Evolutionary conservation across 2,888 invertebrate species (phyloP).

Genomic region (Melieria picta): DNA sequence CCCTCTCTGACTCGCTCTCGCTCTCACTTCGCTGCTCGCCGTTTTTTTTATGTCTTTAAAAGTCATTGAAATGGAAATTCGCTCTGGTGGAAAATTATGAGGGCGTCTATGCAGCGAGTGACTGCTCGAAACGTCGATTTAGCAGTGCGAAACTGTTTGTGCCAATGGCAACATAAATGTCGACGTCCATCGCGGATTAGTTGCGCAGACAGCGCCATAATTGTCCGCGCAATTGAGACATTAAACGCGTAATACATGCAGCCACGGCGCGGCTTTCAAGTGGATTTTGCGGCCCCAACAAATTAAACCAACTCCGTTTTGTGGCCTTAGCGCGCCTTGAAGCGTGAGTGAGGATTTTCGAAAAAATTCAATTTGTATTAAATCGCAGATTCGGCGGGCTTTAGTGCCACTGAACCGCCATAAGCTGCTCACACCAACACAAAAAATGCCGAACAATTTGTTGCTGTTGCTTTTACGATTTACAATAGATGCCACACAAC

Average conservation of each 20-base stretch:
- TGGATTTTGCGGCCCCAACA: background rate
- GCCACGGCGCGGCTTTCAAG: too few relatives aligned
- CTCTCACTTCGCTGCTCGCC: background rate
- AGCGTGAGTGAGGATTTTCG: constrained; percentile 12
- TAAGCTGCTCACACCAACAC: background rate
- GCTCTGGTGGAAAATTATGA: background rate
- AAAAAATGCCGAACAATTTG: background rate
- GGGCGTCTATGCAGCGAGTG: background rate
- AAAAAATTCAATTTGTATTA: constrained; percentile 26
- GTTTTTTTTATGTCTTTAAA: constrained; percentile 16
- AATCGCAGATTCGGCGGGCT: constrained; percentile 18
- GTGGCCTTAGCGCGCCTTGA: background rate
- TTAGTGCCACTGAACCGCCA: constrained; percentile 10
- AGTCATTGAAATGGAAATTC: constrained; percentile 20
- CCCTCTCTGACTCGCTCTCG: background rate
- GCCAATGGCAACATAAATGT: too few relatives aligned
- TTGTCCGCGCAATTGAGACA: too few relatives aligned
- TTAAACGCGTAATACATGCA: too few relatives aligned
- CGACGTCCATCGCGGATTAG: too few relatives aligned
- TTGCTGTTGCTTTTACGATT: too few relatives aligned
- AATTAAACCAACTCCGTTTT: background rate
- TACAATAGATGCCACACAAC: too few relatives aligned
- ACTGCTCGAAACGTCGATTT: too few relatives aligned
- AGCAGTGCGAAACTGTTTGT: too few relatives aligned
- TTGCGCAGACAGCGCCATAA: too few relatives aligned